Percentiles rank a stretch among this genome's conserved stretches.
Evolutionary conservation across 1,140 invertebrate genomes (phyloP).

Genomic region (Andricus grossulariae): DNA sequence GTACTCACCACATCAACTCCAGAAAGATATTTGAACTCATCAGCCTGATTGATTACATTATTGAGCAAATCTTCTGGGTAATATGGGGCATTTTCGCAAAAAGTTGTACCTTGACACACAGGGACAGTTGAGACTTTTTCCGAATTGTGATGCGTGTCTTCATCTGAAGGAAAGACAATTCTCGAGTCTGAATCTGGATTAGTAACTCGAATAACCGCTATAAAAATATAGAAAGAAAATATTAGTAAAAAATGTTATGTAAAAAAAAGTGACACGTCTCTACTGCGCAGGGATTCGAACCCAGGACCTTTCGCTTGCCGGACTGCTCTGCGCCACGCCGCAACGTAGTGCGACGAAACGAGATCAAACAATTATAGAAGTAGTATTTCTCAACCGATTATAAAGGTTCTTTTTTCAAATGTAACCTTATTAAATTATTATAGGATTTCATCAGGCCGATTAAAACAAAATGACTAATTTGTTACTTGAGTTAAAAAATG

Average conservation of each 20-base stretch:
- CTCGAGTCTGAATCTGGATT: conserved; percentile 6
- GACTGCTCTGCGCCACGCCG: too few species aligned
- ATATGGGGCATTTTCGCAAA: conserved; percentile 50
- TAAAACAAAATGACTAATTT: too few species aligned
- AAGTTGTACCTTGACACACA: conserved; percentile 40
- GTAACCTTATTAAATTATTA: too few species aligned
- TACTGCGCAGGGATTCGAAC: background rate
- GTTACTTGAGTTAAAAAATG: too few species aligned
- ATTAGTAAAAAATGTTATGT: background rate
- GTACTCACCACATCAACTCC: conserved; percentile 51
- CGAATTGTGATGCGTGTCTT: background rate
- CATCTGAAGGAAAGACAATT: conserved; percentile 46
- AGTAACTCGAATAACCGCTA: background rate
- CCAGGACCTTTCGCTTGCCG: too few species aligned
- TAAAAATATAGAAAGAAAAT: background rate
- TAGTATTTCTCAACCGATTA: too few species aligned
- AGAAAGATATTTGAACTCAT: conserved; percentile 45
- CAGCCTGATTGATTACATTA: conserved; percentile 35
- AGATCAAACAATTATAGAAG: too few species aligned
- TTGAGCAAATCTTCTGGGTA: conserved; percentile 58
- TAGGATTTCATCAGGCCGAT: too few species aligned
- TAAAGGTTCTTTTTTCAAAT: too few species aligned
- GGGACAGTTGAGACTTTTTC: conserved; percentile 1
- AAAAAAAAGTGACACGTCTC: background rate
- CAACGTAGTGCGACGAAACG: too few species aligned